Evolutionary conservation across 1,140 invertebrate species (phyloP).

Genomic region (Drosophila ironensis): DNA sequence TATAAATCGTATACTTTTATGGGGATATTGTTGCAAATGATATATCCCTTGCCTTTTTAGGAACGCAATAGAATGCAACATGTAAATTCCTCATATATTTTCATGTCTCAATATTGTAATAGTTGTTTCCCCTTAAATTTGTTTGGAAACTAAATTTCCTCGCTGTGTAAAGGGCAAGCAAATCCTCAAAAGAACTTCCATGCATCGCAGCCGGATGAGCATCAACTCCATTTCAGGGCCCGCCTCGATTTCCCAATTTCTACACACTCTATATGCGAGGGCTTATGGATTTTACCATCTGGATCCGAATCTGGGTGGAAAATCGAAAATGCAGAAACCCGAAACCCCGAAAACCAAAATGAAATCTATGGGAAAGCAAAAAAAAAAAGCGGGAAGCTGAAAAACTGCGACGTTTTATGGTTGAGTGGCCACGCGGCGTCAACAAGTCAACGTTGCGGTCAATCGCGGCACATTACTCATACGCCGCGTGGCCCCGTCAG

Average conservation of each 20-base stretch:
- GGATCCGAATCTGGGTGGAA: not conserved
- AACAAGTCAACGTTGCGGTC: slow-evolving; percentile 54
- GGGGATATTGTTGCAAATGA: no score
- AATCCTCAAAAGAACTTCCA: not conserved
- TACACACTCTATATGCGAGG: not conserved
- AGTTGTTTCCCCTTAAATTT: no score
- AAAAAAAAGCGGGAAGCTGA: no score
- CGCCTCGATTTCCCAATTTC: slow-evolving; percentile 15
- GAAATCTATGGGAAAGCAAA: slow-evolving; percentile 18
- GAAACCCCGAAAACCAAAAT: slow-evolving; percentile 6
- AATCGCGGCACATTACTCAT: slow-evolving; percentile 61
- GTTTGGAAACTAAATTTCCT: no score
- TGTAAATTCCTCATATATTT: no score
- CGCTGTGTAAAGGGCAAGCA: no score
- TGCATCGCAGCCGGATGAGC: not conserved
- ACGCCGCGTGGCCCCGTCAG: slow-evolving; percentile 28
- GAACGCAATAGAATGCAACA: no score
- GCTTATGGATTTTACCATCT: not conserved
- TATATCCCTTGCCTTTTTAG: no score
- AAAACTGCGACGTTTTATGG: slow-evolving; percentile 43
- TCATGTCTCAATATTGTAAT: no score
- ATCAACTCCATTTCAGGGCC: slow-evolving; percentile 6
- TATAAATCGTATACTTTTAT: no score
- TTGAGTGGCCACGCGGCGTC: slow-evolving; percentile 30
- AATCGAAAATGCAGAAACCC: not conserved